phyloP scores from a whole-genome alignment of 2,113 vertebrate genomes.

The Ceyx melanurus region DNA sequence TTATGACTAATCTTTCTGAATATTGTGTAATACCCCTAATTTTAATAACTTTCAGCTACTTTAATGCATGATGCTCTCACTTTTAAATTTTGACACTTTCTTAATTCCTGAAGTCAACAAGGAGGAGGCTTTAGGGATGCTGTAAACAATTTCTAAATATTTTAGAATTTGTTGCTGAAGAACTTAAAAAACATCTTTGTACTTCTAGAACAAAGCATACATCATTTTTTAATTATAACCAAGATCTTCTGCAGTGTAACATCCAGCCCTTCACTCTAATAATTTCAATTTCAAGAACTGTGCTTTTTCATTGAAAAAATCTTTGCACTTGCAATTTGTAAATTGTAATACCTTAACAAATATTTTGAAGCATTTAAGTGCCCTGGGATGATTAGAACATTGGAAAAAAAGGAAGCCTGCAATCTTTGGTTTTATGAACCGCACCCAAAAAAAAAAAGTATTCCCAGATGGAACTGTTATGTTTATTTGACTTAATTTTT shows the following conservation, averaged over 20 bases:
- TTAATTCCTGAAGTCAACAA: background rate
- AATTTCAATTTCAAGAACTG: background rate
- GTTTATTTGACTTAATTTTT: slow-evolving; percentile 4
- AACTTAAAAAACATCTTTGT: background rate
- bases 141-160: background rate
- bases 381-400: background rate
- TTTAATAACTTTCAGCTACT: background rate
- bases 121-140: background rate
- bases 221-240: background rate
- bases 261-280: background rate
- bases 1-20: background rate
- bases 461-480: background rate
- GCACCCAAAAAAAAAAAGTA: background rate
- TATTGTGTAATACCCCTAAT: background rate
- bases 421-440: background rate
- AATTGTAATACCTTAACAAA: background rate
- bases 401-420: background rate
- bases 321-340: background rate
- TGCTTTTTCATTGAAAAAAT: background rate
- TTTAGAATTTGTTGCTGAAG: background rate
- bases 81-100: background rate
- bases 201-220: background rate
- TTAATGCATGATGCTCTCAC: background rate
- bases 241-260: background rate
- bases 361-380: background rate